Base-by-base conservation (phyloP, 2,113 vertebrate genomes). In the Actenoides lindsayi region DNA sequence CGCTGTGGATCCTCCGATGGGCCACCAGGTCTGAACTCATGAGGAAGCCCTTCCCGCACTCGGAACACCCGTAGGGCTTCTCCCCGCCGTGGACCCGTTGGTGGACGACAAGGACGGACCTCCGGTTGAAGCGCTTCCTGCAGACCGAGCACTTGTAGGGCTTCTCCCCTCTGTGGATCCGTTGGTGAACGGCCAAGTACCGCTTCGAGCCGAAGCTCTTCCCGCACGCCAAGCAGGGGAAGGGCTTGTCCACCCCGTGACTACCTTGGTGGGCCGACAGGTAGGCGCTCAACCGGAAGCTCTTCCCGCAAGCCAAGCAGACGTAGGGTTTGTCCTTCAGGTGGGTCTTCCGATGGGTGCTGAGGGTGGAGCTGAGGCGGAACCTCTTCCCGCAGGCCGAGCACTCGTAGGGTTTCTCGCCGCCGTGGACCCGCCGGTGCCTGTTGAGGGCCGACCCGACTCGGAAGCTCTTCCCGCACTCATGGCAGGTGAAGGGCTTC, bases 341-440 rank as follows among this genome's bases (percentile, higher is more conserved):
- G 25, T 95, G 96, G 69, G 41, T 83, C 71, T 90, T 76, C 54
- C 92, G 96, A 39, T 91, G 89, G 21, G 91, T 28, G 59, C 74
- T 78, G 37, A 96, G 83, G 33, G 68, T 83, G 41, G 81, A 88
- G 15, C 85, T 79, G 53, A 95, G 93, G 30, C 90, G 20, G 81
- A 98, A 98, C 39, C 96, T 60, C 86, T 98, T 98, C 33, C 98
- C 98, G 4, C 98, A 98, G 31, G 97, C 97, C 3, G 65, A 63
- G 13, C 76, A 88, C 33, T 97, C 92, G 59, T 91, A 92, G 92
- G 98, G 87, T 93, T 90, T 31, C 98, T 97, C 90, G 54, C 97
- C 6, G 70, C 93, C 6, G 89, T 51, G 16, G 35, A 39, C 20
- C 11, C 62, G 50, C 13, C 44, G 78, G 16, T 56, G 90, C 9